phyloP scores from a whole-genome alignment of 2,797 vertebrate genomes.

The Hippoglossus hippoglossus region DNA sequence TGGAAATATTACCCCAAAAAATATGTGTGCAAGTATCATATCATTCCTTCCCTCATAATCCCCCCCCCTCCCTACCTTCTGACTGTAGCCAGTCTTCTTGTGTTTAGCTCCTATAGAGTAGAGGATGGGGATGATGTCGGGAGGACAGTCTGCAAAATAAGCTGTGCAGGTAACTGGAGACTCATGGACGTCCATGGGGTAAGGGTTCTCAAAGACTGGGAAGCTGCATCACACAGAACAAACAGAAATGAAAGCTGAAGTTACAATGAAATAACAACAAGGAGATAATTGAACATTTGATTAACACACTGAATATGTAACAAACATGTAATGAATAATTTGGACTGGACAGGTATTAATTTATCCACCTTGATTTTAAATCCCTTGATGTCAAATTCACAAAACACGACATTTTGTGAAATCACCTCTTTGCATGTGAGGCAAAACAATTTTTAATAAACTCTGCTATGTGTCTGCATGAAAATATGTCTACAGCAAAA shows the following conservation, averaged over 20 bases:
- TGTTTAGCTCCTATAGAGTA: conserved; percentile 98
- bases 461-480: not conserved
- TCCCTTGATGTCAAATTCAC: not conserved
- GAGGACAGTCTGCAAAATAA: conserved; percentile 97
- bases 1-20: not conserved
- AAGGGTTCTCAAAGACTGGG: conserved; percentile 99
- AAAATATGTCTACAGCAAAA: no score
- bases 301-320: not conserved
- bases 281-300: not conserved
- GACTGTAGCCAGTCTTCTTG: conserved; percentile 98
- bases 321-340: no score
- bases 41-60: not conserved
- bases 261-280: not conserved
- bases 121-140: conserved; percentile 95
- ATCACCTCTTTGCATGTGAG: not conserved
- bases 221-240: conserved; percentile 84
- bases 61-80: conserved; percentile 86
- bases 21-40: no score
- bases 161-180: conserved; percentile 98
- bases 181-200: conserved; percentile 98
- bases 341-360: no score
- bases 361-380: no score
- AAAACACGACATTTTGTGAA: not conserved
- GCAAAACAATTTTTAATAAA: no score
- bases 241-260: not conserved